phyloP scores from a whole-genome alignment of 1,140 invertebrate species.

The Drosophila seguyi region DNA sequence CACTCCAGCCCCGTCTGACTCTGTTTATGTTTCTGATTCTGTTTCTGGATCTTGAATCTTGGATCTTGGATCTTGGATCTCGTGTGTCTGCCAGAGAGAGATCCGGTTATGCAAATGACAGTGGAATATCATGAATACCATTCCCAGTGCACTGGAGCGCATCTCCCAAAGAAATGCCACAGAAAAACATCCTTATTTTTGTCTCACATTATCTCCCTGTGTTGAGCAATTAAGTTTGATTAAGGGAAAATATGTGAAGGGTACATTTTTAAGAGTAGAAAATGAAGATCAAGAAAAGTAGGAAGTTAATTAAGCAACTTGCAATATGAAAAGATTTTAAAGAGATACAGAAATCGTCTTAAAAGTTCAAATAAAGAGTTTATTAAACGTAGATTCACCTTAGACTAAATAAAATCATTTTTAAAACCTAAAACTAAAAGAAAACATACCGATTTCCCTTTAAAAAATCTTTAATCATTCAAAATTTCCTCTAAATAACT shows the following conservation, averaged over 20 bases:
- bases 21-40: slow-evolving; percentile 8
- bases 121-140: slow-evolving; percentile 68
- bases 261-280: slow-evolving; percentile 12
- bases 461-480: background rate
- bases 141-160: slow-evolving; percentile 30
- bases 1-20: slow-evolving; percentile 11
- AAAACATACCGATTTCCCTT: background rate
- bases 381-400: too few species aligned
- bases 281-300: background rate
- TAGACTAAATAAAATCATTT: background rate
- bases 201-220: background rate
- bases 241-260: slow-evolving; percentile 40
- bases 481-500: background rate
- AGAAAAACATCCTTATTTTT: slow-evolving; percentile 43
- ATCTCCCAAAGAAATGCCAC: slow-evolving; percentile 27
- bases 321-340: background rate
- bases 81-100: slow-evolving; percentile 56
- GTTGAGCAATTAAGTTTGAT: slow-evolving; percentile 71
- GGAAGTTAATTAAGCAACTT: slow-evolving; percentile 9
- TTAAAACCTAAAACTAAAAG: background rate
- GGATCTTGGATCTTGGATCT: slow-evolving; percentile 7
- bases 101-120: slow-evolving; percentile 74
- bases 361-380: too few species aligned
- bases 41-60: slow-evolving; percentile 8
- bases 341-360: too few species aligned